Conservation (phyloP, 2,797 vertebrate genomes). For the Mus caroli region DNA sequence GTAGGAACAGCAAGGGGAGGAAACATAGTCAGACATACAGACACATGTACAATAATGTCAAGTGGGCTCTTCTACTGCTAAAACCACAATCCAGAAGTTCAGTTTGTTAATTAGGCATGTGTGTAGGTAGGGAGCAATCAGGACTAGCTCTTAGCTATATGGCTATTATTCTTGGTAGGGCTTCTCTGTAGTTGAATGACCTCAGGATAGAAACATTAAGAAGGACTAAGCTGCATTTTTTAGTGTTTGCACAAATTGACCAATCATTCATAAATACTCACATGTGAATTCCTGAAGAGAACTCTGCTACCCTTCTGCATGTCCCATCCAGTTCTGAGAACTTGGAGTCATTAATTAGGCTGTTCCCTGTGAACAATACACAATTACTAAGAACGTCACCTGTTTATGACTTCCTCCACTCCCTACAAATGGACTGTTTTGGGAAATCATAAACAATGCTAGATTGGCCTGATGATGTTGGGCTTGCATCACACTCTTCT, state of each 20-base stretch:
- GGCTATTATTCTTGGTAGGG: not conserved
- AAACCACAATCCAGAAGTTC: not conserved
- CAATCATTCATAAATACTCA: not conserved
- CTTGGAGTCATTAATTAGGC: not conserved
- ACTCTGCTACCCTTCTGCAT: not conserved
- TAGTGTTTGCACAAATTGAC: not conserved
- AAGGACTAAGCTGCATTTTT: not conserved
- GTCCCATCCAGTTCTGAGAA: not conserved
- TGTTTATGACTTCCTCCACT: not conserved
- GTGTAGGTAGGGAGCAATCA: not conserved
- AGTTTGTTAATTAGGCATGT: not conserved
- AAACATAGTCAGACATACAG: not conserved
- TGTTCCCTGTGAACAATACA: not conserved
- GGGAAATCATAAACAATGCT: slow-evolving; percentile 43
- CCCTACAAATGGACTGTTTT: not conserved
- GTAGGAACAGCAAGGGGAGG: not conserved
- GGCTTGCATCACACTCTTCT: not conserved
- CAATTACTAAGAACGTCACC: not conserved
- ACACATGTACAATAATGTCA: not conserved
- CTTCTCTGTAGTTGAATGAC: not conserved
- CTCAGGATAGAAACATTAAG: not conserved
- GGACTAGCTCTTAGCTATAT: not conserved
- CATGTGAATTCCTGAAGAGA: not conserved
- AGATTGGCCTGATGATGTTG: slow-evolving; percentile 1
- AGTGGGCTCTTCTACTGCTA: not conserved